phyloP scores from a whole-genome alignment of 2,888 invertebrate genomes.

The Hydraecia micacea region DNA sequence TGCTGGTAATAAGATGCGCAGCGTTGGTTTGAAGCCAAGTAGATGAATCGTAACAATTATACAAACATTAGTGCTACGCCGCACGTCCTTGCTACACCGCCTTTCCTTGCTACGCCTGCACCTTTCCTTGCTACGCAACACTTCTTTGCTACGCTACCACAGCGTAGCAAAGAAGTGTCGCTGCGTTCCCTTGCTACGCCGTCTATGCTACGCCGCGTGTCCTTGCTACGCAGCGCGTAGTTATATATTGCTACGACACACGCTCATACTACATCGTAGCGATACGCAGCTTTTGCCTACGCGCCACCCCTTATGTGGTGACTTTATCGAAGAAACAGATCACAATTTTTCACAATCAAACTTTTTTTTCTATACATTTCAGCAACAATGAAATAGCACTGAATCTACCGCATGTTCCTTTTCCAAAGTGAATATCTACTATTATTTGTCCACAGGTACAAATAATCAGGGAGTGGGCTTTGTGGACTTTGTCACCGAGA shows the following conservation, averaged over 20 bases:
- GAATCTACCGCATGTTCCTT: not conserved
- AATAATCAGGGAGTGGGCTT: slow-evolving; percentile 85
- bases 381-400: not conserved
- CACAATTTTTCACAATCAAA: not conserved
- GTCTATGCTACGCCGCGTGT: not conserved
- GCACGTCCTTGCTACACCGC: not conserved
- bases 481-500: slow-evolving; percentile 88
- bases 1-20: too few species aligned
- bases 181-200: too few species aligned
- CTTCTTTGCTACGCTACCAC: not conserved
- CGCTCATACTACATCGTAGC: not conserved
- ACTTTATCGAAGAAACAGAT: not conserved
- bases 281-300: not conserved
- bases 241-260: not conserved
- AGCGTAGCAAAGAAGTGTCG: too few species aligned
- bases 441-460: slow-evolving; percentile 75
- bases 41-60: not conserved
- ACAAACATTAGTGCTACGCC: not conserved
- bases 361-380: not conserved
- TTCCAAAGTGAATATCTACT: not conserved
- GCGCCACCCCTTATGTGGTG: not conserved
- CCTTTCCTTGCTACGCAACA: not conserved
- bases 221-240: not conserved
- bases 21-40: not conserved
- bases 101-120: not conserved